Conservation (phyloP, 2,888 invertebrate species). For the Entomobrya multifasciata region DNA sequence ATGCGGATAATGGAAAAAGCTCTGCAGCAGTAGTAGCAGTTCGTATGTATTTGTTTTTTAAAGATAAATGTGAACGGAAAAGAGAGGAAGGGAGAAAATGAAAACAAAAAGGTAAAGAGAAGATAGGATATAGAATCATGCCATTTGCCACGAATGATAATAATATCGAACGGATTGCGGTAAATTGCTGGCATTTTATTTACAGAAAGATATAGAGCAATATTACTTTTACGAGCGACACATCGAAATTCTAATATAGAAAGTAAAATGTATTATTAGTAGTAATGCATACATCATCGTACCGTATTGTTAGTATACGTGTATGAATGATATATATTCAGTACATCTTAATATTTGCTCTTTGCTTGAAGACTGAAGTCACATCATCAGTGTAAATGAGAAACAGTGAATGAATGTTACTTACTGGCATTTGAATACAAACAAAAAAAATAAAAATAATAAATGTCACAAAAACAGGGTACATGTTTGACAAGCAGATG, state of each 20-base stretch:
- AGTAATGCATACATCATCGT: not conserved
- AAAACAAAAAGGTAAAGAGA: constrained; percentile 23
- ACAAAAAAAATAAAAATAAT: constrained; percentile 30
- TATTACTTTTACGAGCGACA: constrained; percentile 30
- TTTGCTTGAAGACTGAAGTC: constrained; percentile 2
- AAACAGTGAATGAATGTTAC: constrained; percentile 15
- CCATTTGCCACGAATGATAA: constrained; percentile 44
- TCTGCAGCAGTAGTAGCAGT: constrained; percentile 47
- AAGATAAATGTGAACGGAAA: constrained; percentile 6
- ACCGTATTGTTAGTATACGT: not conserved
- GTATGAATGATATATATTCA: not conserved
- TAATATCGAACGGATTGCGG: constrained; percentile 62
- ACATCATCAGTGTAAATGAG: constrained; percentile 17
- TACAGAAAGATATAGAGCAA: constrained; percentile 32
- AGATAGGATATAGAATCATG: constrained; percentile 47
- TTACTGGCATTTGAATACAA: constrained; percentile 37
- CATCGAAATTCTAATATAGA: constrained; percentile 15
- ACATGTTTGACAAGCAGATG: too few species aligned
- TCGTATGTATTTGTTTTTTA: not conserved
- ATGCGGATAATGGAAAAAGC: constrained; percentile 52
- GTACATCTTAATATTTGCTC: not conserved
- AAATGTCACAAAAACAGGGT: constrained; percentile 15
- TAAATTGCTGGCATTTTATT: constrained; percentile 55
- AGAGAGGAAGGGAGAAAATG: constrained; percentile 4
- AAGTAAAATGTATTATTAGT: not conserved